Conservation (phyloP, 2,113 vertebrate genomes). For the Microcebus tavaratra region DNA sequence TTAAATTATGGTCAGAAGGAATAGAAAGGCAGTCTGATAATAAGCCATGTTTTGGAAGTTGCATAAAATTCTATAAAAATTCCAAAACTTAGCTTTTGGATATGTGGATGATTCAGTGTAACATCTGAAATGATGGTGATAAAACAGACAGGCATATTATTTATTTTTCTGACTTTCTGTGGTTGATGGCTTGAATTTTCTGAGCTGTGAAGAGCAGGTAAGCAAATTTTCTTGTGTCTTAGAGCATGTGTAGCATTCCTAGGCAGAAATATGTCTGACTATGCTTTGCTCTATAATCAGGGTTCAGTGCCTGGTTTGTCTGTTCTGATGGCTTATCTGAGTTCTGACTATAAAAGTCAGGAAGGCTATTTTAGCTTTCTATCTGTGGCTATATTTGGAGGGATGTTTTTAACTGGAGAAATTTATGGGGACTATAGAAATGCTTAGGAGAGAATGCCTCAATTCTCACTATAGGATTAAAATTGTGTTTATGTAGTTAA, state of each 20-base stretch:
- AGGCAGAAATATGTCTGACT: background rate
- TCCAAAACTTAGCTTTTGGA: slow-evolving; percentile 29
- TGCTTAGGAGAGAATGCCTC: background rate
- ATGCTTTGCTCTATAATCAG: background rate
- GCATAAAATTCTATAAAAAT: slow-evolving; percentile 19
- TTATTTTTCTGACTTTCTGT: slow-evolving; percentile 29
- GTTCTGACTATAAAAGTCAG: background rate
- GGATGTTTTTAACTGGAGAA: background rate
- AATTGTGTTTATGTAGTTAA: background rate
- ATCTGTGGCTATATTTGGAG: background rate
- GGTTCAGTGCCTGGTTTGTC: background rate
- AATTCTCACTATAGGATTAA: background rate
- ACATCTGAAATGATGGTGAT: background rate
- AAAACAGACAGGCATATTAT: background rate
- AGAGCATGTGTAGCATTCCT: background rate
- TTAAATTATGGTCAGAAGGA: slow-evolving; percentile 38
- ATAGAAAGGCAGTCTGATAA: background rate
- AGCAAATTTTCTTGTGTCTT: background rate
- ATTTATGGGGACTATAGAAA: background rate
- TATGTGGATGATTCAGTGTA: background rate
- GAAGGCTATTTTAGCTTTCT: background rate
- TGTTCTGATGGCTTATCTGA: background rate
- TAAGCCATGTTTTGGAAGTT: background rate
- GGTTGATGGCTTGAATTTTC: background rate
- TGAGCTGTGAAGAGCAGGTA: background rate